Evolutionary conservation across 2,888 invertebrate genomes (phyloP).

Genomic region (Sarcophaga rosellei): DNA sequence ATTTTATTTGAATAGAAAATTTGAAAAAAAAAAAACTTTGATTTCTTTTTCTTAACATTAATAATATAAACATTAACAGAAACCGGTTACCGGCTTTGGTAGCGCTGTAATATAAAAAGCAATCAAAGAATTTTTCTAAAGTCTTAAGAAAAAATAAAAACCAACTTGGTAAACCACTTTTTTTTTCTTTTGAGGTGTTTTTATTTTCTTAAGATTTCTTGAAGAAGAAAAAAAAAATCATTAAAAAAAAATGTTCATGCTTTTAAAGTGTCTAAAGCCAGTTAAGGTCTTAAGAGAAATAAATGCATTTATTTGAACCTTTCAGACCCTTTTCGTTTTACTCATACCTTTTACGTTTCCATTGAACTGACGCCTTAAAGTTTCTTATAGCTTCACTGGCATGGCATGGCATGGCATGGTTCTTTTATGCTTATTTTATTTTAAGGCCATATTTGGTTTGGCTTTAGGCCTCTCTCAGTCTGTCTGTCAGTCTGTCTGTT

Average conservation of each 20-base stretch:
- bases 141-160: constrained; percentile 8
- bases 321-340: constrained; percentile 45
- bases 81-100: constrained; percentile 63
- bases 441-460: constrained; percentile 48
- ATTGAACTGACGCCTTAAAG: constrained; percentile 35
- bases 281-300: constrained; percentile 22
- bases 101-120: neutral
- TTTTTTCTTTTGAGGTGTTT: constrained; percentile 8
- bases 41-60: no score
- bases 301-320: constrained; percentile 28
- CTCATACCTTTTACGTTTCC: neutral
- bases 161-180: constrained; percentile 53
- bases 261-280: constrained; percentile 38
- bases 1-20: neutral
- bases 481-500: neutral
- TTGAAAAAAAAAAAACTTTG: no score
- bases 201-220: neutral
- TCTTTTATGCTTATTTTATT: constrained; percentile 34
- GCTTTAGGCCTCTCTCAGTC: constrained; percentile 6
- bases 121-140: constrained; percentile 53
- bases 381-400: neutral
- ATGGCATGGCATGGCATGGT: neutral
- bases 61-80: constrained; percentile 17
- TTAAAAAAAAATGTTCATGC: constrained; percentile 18
- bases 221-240: constrained; percentile 24